phyloP scores from a whole-genome alignment of 2,113 vertebrate species.

The Suricata suricatta region DNA sequence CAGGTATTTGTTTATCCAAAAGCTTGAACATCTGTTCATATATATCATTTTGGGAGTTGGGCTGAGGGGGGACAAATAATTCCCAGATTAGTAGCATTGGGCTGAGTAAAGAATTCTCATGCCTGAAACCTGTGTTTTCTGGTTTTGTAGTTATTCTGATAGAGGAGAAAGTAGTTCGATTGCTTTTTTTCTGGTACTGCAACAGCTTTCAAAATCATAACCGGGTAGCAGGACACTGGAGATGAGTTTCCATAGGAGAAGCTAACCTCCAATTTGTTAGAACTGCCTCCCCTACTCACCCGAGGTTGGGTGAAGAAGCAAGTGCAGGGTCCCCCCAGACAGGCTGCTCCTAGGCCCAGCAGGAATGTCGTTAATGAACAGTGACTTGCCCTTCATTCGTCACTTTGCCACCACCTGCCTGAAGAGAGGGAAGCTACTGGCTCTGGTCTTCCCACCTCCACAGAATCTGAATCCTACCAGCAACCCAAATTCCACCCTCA shows the following conservation, averaged over 20 bases:
- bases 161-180: neutral
- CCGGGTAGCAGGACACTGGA: neutral
- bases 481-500: neutral
- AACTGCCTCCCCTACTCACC: neutral
- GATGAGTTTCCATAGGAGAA: neutral
- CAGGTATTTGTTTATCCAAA: neutral
- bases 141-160: neutral
- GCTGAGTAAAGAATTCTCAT: neutral
- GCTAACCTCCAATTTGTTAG: neutral
- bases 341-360: neutral
- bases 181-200: neutral
- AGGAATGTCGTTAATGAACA: neutral
- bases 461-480: neutral
- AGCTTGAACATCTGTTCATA: conserved; percentile 16
- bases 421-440: neutral
- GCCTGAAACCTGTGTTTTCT: neutral
- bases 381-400: neutral
- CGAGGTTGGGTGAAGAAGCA: neutral
- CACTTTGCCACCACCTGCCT: neutral
- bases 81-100: neutral
- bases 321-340: neutral
- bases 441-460: neutral
- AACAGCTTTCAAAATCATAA: conserved; percentile 31
- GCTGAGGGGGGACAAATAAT: neutral
- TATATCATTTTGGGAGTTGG: neutral